Base-by-base conservation (phyloP, 2,888 invertebrate species). In the Gastracanthus pulcherrimus region DNA sequence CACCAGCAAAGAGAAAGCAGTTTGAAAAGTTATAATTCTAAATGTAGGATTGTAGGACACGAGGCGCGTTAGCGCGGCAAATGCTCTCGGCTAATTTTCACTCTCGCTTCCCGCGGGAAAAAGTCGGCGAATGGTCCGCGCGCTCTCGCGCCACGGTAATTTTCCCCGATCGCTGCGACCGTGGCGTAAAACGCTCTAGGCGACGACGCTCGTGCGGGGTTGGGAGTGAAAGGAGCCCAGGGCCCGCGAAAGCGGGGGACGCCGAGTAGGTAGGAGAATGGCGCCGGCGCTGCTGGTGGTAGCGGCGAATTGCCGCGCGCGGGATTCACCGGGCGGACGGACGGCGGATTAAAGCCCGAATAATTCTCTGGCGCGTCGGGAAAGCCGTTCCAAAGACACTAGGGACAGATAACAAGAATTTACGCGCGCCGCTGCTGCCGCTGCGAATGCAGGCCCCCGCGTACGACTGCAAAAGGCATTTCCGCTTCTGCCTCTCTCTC, bases 231-330 rank as follows among this genome's bases (percentile, higher is more conserved):
- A 69, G 45, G 29, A 45, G 31, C 29, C 23, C 60, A 16, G 4
- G 26, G 26, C 1, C 26, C 13, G 31, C 3, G 60, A 29, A 81
- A 86, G 9, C 5, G 45, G 13, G 45, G 13, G n/a, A 11, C 16
- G 5, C 13, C 45, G 45, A 16, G 45, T 3, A n/a, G n/a, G 45
- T 4, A n/a, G 5, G 45, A 45, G 45, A 45, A 45, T 45, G n/a
- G 45, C 16, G n/a, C 5, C 3, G 45, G 13, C 45, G 45, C n/a
- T n/a, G 45, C n/a, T n/a, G 45, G 45, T 16, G 45, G 55, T 60
- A 19, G 55, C 34, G 62, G 19, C 34, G 62, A 62, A 62, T 62
- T 86, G 85, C 85, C 83, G 85, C 81, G 41, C 29, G 45, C 58
- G 19, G 55, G 66, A 51, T 41, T 34, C 16, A n/a, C n/a, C 34